These are phyloP conservation scores for Rhamphomyia laevipes DNA, from an alignment of 2,888 invertebrate species.

Conservation along the genomic window DNA sequence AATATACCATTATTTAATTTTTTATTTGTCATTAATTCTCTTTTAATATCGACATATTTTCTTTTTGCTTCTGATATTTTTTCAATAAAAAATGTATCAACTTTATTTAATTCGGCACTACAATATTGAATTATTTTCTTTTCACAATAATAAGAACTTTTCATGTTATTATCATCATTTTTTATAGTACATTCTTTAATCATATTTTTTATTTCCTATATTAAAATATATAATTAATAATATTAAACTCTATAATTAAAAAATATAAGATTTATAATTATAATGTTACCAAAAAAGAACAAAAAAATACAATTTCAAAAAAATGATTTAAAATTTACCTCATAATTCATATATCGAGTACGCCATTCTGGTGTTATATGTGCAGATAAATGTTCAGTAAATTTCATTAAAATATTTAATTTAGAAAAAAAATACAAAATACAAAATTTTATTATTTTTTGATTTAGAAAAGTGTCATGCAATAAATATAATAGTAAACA, in stretches of 20 bases:
- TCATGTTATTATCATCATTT: constrained; percentile 6
- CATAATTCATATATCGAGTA: constrained; percentile 70
- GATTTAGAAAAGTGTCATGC: too few species aligned
- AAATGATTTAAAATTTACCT: constrained; percentile 43
- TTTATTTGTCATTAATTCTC: constrained; percentile 32
- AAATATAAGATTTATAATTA: too few species aligned
- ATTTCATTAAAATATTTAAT: too few species aligned
- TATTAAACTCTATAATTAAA: too few species aligned
- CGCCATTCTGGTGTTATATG: constrained; percentile 91
- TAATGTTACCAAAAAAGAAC: too few species aligned
- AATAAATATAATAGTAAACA: too few species aligned
- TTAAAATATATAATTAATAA: constrained; percentile 4
- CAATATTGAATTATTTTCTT: constrained; percentile 77
- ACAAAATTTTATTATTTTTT: too few species aligned
- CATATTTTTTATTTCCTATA: constrained; percentile 72
- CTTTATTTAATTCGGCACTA: constrained; percentile 75
- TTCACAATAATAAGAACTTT: constrained; percentile 63
- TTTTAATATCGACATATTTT: constrained; percentile 55
- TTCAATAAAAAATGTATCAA: constrained; percentile 81
- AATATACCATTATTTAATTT: constrained; percentile 47
- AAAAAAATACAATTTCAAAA: too few species aligned
- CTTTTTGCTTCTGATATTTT: constrained; percentile 80
- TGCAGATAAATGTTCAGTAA: constrained; percentile 75
- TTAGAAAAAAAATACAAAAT: too few species aligned
- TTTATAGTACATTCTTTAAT: constrained; percentile 56